Evolutionary conservation across 1,140 invertebrate species (phyloP).

Genomic region (Lucilia cuprina): DNA sequence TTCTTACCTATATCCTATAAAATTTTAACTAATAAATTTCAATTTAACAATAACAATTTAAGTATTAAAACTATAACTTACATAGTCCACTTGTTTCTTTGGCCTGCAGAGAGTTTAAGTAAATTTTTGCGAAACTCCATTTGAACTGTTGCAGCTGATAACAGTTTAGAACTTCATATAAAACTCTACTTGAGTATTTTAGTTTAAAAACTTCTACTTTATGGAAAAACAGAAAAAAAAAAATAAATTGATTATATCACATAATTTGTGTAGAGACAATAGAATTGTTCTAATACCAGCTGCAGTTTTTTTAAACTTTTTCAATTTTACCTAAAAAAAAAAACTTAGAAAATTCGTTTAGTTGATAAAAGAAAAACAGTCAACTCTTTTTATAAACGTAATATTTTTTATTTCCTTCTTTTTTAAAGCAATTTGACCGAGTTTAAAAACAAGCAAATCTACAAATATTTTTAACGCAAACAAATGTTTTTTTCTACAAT

Average conservation of each 20-base stretch:
- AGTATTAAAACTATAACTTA: too few species aligned
- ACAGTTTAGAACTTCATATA: too few species aligned
- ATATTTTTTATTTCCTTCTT: too few species aligned
- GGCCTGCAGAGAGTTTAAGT: too few species aligned
- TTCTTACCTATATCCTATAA: too few species aligned
- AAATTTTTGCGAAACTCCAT: too few species aligned
- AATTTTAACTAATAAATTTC: too few species aligned
- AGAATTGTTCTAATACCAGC: neutral
- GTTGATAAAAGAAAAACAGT: neutral
- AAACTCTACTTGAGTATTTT: too few species aligned
- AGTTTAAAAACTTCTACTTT: too few species aligned
- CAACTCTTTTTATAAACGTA: neutral
- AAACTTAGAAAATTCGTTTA: neutral
- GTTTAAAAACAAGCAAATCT: neutral
- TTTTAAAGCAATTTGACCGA: neutral
- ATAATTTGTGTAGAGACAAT: neutral
- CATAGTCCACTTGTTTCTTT: too few species aligned
- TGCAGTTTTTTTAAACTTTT: constrained; percentile 9
- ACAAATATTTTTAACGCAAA: constrained; percentile 4
- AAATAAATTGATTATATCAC: neutral
- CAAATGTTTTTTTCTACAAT: neutral
- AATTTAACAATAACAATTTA: too few species aligned
- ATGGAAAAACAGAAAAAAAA: neutral
- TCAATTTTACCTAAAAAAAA: constrained; percentile 13
- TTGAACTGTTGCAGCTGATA: too few species aligned